A percentile compares a stretch with the other conserved stretches of the same genome.
These are phyloP conservation scores for Aphaenogaster ashmeadi DNA, from an alignment of 1,140 invertebrate genomes.

Conservation along the genomic window DNA sequence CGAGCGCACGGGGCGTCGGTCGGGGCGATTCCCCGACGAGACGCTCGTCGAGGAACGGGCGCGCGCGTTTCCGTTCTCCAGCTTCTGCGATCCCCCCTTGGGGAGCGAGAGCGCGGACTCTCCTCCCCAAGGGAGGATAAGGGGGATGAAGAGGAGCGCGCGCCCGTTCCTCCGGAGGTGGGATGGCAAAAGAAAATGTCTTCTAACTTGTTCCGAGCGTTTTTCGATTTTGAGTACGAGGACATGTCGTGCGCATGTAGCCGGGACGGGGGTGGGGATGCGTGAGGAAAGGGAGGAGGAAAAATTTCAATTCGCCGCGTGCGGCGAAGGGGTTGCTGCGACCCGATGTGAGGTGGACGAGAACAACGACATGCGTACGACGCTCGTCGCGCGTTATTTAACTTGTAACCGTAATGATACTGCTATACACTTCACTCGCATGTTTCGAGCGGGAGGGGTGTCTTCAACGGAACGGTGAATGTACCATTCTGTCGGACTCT, in stretches of 20 bases:
- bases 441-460: constrained; percentile 42
- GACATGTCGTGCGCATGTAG: constrained; percentile 25
- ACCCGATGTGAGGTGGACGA: too few species aligned
- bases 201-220: constrained; percentile 76
- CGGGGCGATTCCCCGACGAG: not conserved
- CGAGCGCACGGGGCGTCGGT: not conserved
- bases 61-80: not conserved
- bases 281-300: too few species aligned
- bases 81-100: not conserved
- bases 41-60: constrained; percentile 23
- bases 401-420: constrained; percentile 77
- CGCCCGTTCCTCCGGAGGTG: constrained; percentile 47
- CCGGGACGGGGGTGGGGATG: not conserved
- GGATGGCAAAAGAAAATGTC: constrained; percentile 80
- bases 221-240: constrained; percentile 69
- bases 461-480: constrained; percentile 81
- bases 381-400: constrained; percentile 63
- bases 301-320: not conserved
- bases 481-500: constrained; percentile 86
- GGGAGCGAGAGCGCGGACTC: not conserved
- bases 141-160: not conserved
- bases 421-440: constrained; percentile 71
- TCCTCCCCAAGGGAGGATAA: not conserved
- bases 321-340: not conserved
- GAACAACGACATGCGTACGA: not conserved